These are phyloP conservation scores for Silurus meridionalis DNA, from an alignment of 2,113 vertebrate genomes.

Conservation along the genomic window DNA sequence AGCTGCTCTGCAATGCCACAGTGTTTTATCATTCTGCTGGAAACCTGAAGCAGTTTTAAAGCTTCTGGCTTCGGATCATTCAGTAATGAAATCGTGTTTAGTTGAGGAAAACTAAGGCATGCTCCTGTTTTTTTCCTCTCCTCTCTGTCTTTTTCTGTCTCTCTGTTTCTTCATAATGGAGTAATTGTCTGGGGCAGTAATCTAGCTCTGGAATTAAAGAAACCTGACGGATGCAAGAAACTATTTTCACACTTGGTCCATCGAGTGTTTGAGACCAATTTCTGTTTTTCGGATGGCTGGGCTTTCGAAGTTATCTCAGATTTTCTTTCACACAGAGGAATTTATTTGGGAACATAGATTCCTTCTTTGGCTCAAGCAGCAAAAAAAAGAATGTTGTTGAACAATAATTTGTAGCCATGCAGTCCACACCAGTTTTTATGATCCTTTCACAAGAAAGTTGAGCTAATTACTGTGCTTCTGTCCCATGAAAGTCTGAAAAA, in stretches of 20 bases:
- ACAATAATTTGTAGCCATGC: no score
- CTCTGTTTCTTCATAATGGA: not conserved
- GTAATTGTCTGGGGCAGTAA: not conserved
- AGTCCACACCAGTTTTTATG: no score
- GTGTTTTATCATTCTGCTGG: not conserved
- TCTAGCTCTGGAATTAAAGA: not conserved
- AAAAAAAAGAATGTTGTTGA: no score
- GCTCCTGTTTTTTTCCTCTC: not conserved
- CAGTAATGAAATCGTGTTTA: not conserved
- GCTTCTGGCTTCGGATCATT: not conserved
- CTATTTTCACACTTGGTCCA: not conserved
- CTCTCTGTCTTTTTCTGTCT: not conserved
- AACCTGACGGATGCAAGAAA: not conserved
- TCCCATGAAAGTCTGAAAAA: no score
- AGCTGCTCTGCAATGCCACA: not conserved
- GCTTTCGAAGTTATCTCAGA: not conserved
- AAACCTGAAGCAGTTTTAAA: not conserved
- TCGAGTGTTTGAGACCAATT: not conserved
- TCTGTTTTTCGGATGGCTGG: not conserved
- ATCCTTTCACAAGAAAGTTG: no score
- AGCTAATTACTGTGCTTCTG: no score
- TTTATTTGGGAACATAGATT: not conserved
- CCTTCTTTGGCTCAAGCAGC: not conserved
- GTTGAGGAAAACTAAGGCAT: not conserved
- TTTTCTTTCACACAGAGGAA: not conserved